Percentiles rank a stretch among this genome's conserved stretches.
phyloP scores from a whole-genome alignment of 2,888 invertebrate genomes.

The Caradrina kadenii region DNA sequence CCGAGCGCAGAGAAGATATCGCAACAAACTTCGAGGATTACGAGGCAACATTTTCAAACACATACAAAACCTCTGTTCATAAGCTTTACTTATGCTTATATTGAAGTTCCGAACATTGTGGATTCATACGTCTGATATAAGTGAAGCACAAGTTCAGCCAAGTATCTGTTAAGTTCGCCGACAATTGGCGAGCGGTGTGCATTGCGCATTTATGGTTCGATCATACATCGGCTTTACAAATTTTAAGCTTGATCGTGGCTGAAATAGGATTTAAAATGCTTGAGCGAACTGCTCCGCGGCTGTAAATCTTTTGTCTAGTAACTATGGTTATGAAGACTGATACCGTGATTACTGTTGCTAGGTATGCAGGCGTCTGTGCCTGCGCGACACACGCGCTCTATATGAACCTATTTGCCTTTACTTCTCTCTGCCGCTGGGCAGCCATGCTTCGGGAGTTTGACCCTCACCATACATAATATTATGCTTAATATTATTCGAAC shows the following conservation, averaged over 20 bases:
- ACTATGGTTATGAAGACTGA: slow-evolving; percentile 14
- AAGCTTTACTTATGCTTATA: slow-evolving; percentile 4
- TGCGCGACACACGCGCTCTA: slow-evolving; percentile 13
- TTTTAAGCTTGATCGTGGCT: not conserved
- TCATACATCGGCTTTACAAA: not conserved
- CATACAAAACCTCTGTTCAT: not conserved
- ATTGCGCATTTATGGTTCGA: slow-evolving; percentile 3
- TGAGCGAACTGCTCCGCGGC: not conserved
- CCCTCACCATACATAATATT: not conserved
- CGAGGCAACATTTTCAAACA: slow-evolving; percentile 1
- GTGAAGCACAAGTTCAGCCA: slow-evolving; percentile 21
- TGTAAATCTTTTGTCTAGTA: slow-evolving; percentile 16
- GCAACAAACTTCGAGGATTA: not conserved
- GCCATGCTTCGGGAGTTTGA: slow-evolving; percentile 31
- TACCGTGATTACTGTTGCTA: slow-evolving; percentile 13
- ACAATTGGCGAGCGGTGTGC: slow-evolving; percentile 22
- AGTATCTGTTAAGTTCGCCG: slow-evolving; percentile 4
- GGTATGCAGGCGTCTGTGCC: slow-evolving; percentile 3
- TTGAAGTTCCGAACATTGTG: slow-evolving; percentile 8
- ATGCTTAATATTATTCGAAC: slow-evolving; percentile 8
- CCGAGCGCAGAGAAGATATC: not conserved
- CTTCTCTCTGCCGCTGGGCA: slow-evolving; percentile 31
- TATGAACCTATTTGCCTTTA: slow-evolving; percentile 41
- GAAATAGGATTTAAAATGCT: not conserved
- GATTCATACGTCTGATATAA: not conserved